These are phyloP conservation scores for Platichthys flesus DNA, from an alignment of 2,113 vertebrate genomes.

Conservation along the genomic window DNA sequence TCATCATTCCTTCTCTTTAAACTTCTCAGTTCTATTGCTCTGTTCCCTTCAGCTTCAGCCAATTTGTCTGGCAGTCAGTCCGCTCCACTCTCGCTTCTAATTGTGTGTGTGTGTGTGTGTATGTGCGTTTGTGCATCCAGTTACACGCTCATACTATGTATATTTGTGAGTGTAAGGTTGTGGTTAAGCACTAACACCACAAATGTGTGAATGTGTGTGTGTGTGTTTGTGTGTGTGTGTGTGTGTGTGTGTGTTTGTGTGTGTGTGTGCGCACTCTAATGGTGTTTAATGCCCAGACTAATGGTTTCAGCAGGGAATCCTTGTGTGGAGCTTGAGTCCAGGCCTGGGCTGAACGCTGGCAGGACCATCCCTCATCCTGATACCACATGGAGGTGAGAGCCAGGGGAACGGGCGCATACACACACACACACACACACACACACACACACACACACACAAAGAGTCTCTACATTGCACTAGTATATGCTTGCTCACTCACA, in stretches of 20 bases:
- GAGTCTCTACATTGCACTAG: slow-evolving; percentile 32
- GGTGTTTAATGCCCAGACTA: slow-evolving; percentile 81
- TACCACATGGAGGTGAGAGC: slow-evolving; percentile 73
- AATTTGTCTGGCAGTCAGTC: slow-evolving; percentile 47
- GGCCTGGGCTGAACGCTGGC: slow-evolving; percentile 75
- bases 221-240: slow-evolving; percentile 38
- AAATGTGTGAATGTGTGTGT: slow-evolving; percentile 10
- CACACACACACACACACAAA: slow-evolving; percentile 30
- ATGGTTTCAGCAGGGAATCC: slow-evolving; percentile 81
- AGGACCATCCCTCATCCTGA: slow-evolving; percentile 81
- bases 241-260: slow-evolving; percentile 42
- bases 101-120: slow-evolving; percentile 26
- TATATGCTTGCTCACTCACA: slow-evolving; percentile 47
- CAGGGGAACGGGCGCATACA: slow-evolving; percentile 63
- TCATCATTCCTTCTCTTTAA: slow-evolving; percentile 19
- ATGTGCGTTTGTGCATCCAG: slow-evolving; percentile 8
- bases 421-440: slow-evolving; percentile 29
- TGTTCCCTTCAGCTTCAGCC: slow-evolving; percentile 35
- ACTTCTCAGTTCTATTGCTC: slow-evolving; percentile 20
- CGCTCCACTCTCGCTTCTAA: slow-evolving; percentile 14
- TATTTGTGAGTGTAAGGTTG: slow-evolving; percentile 29
- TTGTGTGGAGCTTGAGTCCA: slow-evolving; percentile 72
- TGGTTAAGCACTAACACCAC: background rate
- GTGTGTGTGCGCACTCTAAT: slow-evolving; percentile 64
- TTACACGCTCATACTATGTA: background rate